phyloP scores from a whole-genome alignment of 1,140 invertebrate genomes.

The Bombus polaris region DNA sequence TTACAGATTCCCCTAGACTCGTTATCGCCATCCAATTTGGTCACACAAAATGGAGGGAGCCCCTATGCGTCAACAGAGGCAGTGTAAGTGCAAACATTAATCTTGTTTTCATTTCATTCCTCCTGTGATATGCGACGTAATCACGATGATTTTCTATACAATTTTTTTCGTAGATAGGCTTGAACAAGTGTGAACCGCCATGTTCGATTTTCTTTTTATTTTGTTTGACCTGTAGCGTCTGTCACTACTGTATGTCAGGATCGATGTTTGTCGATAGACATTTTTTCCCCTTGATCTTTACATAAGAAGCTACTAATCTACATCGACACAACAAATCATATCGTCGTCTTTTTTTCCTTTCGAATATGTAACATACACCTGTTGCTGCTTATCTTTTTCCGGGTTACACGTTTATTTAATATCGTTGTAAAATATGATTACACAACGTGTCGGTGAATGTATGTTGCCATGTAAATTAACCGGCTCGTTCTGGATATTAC shows the following conservation, averaged over 20 bases:
- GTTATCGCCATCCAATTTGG: constrained; percentile 70
- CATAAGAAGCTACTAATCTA: not conserved
- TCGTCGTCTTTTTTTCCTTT: too few relatives aligned
- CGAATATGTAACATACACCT: too few relatives aligned
- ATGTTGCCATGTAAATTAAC: constrained; percentile 19
- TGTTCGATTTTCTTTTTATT: not conserved
- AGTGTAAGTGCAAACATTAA: constrained; percentile 67
- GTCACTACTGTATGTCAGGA: not conserved
- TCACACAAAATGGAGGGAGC: constrained; percentile 73
- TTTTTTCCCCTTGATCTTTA: not conserved
- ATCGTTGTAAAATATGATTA: not conserved
- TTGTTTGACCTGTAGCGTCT: not conserved
- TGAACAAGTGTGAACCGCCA: too few relatives aligned
- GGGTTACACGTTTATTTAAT: not conserved
- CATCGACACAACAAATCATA: too few relatives aligned
- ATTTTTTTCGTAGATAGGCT: too few relatives aligned
- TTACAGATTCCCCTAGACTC: constrained; percentile 81
- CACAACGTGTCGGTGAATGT: not conserved
- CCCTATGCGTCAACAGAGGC: constrained; percentile 73
- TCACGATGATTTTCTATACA: too few relatives aligned
- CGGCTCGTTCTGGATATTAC: constrained; percentile 46
- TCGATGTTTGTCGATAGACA: not conserved
- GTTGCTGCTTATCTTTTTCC: not conserved
- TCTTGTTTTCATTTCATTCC: not conserved
- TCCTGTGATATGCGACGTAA: too few relatives aligned